Conservation (phyloP, 1,140 invertebrate genomes). For the Panonychus citri region DNA sequence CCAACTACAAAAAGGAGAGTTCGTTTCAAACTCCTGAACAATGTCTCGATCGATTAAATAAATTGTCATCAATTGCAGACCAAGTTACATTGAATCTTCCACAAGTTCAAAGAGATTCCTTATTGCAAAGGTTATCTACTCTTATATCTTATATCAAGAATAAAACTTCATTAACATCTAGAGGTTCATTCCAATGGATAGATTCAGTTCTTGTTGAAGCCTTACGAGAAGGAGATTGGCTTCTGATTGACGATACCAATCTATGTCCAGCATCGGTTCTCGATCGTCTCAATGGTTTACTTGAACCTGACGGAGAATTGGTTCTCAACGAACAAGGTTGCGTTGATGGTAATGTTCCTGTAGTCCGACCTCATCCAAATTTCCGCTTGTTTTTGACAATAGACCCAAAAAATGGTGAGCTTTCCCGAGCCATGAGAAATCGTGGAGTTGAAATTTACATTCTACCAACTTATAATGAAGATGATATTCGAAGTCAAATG, state of each 20-base stretch:
- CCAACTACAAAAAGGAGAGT: neutral
- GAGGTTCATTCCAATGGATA: conserved; percentile 89
- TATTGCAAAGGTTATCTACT: neutral
- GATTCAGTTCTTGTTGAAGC: conserved; percentile 80
- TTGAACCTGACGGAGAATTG: conserved; percentile 75
- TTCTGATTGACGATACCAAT: conserved; percentile 89
- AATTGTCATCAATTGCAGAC: no score
- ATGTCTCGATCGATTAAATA: no score
- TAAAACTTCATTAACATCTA: conserved; percentile 28
- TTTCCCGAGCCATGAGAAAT: conserved; percentile 95
- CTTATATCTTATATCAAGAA: neutral
- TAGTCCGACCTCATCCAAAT: conserved; percentile 59
- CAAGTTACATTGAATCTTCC: no score
- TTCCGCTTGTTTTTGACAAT: conserved; percentile 86
- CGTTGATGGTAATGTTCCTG: conserved; percentile 38
- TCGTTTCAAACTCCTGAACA: no score
- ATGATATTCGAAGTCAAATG: neutral
- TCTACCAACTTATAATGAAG: conserved; percentile 18
- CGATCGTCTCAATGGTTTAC: conserved; percentile 77
- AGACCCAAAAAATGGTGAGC: conserved; percentile 78
- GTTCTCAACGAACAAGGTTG: conserved; percentile 75
- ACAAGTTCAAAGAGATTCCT: no score
- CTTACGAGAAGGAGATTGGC: conserved; percentile 58
- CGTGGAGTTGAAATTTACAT: conserved; percentile 79
- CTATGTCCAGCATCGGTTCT: conserved; percentile 85